Evolutionary conservation across 1,140 invertebrate species (phyloP).

Genomic region (Macrobrachium rosenbergii): DNA sequence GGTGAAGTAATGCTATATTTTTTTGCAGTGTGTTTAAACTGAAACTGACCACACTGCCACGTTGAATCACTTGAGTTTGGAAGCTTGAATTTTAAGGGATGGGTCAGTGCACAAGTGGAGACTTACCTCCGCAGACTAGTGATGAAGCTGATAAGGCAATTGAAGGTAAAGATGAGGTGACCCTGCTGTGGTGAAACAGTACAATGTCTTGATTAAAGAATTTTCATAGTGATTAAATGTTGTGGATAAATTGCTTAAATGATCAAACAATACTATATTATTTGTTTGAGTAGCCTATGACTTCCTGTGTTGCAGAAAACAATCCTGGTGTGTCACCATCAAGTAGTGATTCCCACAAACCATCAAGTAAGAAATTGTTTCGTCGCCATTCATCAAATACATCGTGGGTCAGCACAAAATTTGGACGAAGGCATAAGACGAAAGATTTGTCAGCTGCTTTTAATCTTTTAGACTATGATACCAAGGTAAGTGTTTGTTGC

Average conservation of each 20-base stretch:
- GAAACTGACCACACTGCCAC: background rate
- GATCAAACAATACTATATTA: too few relatives aligned
- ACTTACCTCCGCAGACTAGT: background rate
- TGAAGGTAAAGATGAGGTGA: background rate
- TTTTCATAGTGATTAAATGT: background rate
- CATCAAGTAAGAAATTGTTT: background rate
- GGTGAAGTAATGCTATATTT: too few relatives aligned
- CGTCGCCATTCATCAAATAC: slow-evolving; percentile 7
- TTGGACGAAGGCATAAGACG: slow-evolving; percentile 8
- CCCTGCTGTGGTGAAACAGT: too few relatives aligned
- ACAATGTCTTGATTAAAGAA: too few relatives aligned
- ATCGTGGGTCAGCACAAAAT: background rate
- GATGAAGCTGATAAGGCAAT: background rate
- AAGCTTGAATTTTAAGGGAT: background rate
- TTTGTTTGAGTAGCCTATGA: too few relatives aligned
- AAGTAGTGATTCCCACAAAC: background rate
- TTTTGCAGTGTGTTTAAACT: too few relatives aligned
- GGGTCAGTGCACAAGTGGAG: slow-evolving; percentile 40
- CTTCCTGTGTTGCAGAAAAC: too few relatives aligned
- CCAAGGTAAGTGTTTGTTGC: background rate
- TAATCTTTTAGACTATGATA: slow-evolving; percentile 35
- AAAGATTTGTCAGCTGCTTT: slow-evolving; percentile 29
- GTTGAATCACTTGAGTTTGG: background rate
- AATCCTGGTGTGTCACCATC: background rate
- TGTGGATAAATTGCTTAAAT: background rate